Percentiles rank a stretch among this genome's conserved stretches.
phyloP scores from a whole-genome alignment of 2,888 invertebrate genomes.

The Drosophila bunnanda region DNA sequence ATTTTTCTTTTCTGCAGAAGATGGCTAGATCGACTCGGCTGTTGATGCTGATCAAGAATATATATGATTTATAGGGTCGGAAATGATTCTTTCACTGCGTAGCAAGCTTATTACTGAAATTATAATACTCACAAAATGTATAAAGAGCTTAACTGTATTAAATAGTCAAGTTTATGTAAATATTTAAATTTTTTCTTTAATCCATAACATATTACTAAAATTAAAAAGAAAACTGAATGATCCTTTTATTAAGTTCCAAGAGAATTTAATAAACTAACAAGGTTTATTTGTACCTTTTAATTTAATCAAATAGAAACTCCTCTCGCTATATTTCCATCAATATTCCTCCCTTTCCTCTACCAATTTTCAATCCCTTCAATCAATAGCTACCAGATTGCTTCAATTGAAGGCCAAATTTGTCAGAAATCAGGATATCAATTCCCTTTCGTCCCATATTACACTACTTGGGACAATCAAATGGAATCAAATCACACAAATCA shows the following conservation, averaged over 20 bases:
- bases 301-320: neutral
- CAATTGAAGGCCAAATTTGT: constrained; percentile 10
- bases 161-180: no score
- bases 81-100: no score
- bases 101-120: no score
- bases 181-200: no score
- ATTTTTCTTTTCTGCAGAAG: no score
- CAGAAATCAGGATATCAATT: neutral
- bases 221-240: no score
- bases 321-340: neutral
- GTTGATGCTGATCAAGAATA: no score
- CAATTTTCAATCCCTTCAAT: constrained; percentile 1
- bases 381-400: constrained; percentile 16
- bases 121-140: no score
- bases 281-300: neutral
- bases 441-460: constrained; percentile 28
- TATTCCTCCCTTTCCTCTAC: neutral
- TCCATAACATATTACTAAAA: no score
- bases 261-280: neutral
- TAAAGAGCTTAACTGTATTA: no score
- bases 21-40: no score
- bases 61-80: no score
- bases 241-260: neutral
- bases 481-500: constrained; percentile 75
- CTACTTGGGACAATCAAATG: constrained; percentile 69